These are phyloP conservation scores for Muscicapa adusta DNA, from an alignment of 2,113 vertebrate species.

Conservation along the genomic window DNA sequence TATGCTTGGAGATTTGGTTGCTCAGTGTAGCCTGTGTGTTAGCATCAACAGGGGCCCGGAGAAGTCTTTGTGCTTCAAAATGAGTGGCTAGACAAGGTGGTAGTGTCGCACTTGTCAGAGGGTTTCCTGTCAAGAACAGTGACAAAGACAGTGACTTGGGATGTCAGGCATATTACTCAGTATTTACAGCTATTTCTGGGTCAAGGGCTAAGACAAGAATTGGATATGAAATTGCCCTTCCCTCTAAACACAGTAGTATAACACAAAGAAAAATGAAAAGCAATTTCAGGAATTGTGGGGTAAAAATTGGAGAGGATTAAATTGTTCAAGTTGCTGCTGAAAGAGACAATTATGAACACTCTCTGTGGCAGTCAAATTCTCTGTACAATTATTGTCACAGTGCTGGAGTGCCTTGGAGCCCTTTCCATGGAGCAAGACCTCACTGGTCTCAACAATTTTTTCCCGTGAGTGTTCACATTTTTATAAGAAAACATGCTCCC, in stretches of 20 bases:
- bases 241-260: background rate
- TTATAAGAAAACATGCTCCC: background rate
- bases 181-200: constrained; percentile 21
- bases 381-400: background rate
- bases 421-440: background rate
- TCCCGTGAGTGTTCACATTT: background rate
- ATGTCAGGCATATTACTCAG: background rate
- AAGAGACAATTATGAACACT: background rate
- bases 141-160: background rate
- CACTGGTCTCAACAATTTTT: background rate
- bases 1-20: background rate
- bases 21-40: background rate
- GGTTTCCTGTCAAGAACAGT: background rate
- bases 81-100: background rate
- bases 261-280: background rate
- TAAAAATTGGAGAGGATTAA: constrained; percentile 4
- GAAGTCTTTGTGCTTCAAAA: background rate
- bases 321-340: background rate
- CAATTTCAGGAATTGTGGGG: background rate
- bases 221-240: background rate
- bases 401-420: background rate
- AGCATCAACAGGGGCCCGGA: background rate
- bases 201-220: background rate
- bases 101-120: background rate
- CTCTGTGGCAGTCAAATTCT: background rate